Evolutionary conservation across 1,140 invertebrate species (phyloP), one percentile per base, ranked within the genome.

Genomic region (Ptiloglossa arizonensis): DNA sequence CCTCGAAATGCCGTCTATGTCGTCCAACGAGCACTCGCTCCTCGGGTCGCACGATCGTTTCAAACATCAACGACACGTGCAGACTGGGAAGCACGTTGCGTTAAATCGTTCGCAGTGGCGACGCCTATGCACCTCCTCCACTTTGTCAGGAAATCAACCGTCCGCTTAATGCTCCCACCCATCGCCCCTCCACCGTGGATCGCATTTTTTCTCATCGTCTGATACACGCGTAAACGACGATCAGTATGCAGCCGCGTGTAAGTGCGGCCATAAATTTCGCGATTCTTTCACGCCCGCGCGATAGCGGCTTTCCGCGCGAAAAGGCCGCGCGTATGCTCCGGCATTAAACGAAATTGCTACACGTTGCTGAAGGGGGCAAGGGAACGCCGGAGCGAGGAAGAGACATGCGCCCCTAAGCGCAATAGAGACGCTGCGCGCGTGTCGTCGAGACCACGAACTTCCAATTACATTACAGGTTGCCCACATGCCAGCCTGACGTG

Each of bases 261-360:
- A 82, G 72, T 60, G 63, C 35, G 62, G 54, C 50, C 77, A 67
- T 85, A 80, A 85, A 83, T 82, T 85, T 78, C 29, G 32, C 35
- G 67, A 60, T 70, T 72, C 81, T 79, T 82, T 77, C 73, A 56
- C 32, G 50, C 19, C 24, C 15, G 29, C 11, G 44, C 70, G 76
- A 80, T 83, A 85, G 77, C 81, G 81, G 54, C 52, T 85, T 81
- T 85, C 74, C 69, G 38, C 71, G 72, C 44, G 50, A 70, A 38
- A 68, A 75, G 60, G 52, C 48, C 17, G 52, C 70, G 44, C 70
- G 81, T 70, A 68, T 63, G 60, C 63, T n/a, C n/a, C 54, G 41
- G 79, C 68, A 79, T 82, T 79, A 79, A 74, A 71, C 60, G 66
- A 78, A 72, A 82, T 82, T 82, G 80, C 75, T 62, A 41, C 59